Base-by-base conservation (phyloP, 2,797 vertebrate genomes). In the Onychomys leucogaster region DNA sequence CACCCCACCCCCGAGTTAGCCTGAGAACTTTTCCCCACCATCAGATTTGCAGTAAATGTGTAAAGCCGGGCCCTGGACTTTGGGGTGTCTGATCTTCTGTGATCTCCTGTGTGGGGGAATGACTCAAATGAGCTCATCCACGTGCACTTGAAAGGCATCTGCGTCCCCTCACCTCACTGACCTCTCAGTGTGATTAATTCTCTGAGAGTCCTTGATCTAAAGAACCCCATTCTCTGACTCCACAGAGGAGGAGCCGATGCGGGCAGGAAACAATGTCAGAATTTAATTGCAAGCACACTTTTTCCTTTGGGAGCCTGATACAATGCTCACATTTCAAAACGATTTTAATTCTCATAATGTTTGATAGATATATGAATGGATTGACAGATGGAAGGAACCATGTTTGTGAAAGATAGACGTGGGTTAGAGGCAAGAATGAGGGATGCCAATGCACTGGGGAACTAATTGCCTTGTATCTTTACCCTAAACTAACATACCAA, bases 251-350 rank as follows among this genome's bases (percentile, higher is more conserved):
- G 27, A 90, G 46, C 57, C 46, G 41, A 55, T 55, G 4, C 57
- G n/a, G 8, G 5, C 41, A 71, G 9, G 27, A 76, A 71, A 78
- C 0, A 13, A 25, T 29, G 14, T n/a, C n/a, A 6, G 4, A 27
- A 10, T 81, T 82, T 46, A 61, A 73, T 63, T 27, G 29, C 82
- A 89, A 76, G 86, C 82, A 49, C 75, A n/a, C 76, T 55, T 61
- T 94, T 29, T 63, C 27, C 43, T 81, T 88, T 46, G 71, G 17
- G 12, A 52, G 46, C 55, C 37, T 84, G 52, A 11, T 75, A 5
- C 3, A 81, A 59, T 67, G 32, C 75, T 93, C 49, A 63, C 37
- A 63, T 89, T 95, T 93, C 43, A 29, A 91, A 75, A 78, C 73
- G 7, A 12, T 37, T 71, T 73, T 73, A 87, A 87, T 29, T 37